phyloP scores from a whole-genome alignment of 2,113 vertebrate species.

The Brachypodius melanocephalos region DNA sequence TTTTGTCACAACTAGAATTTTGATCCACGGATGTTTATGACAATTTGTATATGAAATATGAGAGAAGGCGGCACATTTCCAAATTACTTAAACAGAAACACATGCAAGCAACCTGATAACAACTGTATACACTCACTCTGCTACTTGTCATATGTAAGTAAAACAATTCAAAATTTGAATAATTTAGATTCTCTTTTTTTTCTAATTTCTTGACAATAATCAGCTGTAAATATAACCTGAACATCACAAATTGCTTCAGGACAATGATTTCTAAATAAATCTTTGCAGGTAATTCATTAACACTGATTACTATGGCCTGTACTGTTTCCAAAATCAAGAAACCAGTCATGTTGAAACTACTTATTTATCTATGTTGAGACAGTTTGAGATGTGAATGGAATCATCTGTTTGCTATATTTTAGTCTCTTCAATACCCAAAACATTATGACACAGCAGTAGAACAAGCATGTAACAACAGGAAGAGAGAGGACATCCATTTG shows the following conservation, averaged over 20 bases:
- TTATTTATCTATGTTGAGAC: not conserved
- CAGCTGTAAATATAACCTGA: not conserved
- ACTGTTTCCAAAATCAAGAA: not conserved
- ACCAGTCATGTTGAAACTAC: accelerated
- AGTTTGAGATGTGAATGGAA: not conserved
- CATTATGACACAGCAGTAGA: not conserved
- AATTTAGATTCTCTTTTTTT: not conserved
- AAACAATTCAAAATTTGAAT: not conserved
- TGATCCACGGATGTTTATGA: not conserved
- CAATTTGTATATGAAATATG: not conserved
- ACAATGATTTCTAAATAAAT: not conserved
- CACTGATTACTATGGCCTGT: not conserved
- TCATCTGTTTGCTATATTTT: not conserved
- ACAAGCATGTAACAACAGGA: not conserved
- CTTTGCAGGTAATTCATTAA: not conserved
- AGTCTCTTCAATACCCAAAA: not conserved
- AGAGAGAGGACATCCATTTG: not conserved
- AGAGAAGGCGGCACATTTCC: not conserved
- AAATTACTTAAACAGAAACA: not conserved
- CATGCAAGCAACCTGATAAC: accelerated
- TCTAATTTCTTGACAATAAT: not conserved
- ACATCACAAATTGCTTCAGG: not conserved
- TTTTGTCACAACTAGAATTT: not conserved
- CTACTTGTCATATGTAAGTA: not conserved
- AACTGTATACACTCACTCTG: not conserved